These are phyloP conservation scores for Dryoscopus gambensis DNA, from an alignment of 2,113 vertebrate species.

Conservation along the genomic window DNA sequence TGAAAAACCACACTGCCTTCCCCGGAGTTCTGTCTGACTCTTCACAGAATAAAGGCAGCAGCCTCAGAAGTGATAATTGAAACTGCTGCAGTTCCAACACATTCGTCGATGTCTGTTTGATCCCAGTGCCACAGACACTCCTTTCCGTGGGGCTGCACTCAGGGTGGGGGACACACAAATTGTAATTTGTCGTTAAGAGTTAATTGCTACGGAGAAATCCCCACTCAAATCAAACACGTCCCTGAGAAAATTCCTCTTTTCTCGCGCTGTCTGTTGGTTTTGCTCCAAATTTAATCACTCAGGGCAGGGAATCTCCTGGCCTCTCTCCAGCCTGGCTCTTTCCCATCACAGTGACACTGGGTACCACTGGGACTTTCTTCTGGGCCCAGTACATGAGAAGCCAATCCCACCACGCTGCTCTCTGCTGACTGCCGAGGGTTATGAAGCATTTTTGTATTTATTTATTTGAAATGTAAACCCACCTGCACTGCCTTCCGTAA, in stretches of 20 bases:
- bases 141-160: not conserved
- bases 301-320: not conserved
- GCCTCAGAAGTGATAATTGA: not conserved
- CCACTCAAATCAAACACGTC: not conserved
- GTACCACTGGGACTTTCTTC: not conserved
- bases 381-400: not conserved
- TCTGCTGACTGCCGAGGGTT: not conserved
- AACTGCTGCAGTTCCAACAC: not conserved
- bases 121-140: not conserved
- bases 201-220: not conserved
- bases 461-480: constrained; percentile 25
- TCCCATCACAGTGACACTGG: not conserved
- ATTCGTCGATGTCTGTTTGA: not conserved
- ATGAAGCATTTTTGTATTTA: not conserved
- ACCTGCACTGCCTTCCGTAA: not conserved
- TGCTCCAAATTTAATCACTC: not conserved
- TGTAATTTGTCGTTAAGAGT: not conserved
- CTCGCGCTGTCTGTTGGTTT: not conserved
- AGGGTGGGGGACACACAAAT: not conserved
- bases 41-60: not conserved
- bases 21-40: not conserved
- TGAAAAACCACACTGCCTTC: not conserved
- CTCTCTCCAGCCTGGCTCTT: not conserved
- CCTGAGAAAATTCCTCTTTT: not conserved
- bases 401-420: not conserved